Evolutionary conservation across 2,888 invertebrate species (phyloP), one percentile per base, ranked within the genome.

Genomic region (Drosophila falleni): DNA sequence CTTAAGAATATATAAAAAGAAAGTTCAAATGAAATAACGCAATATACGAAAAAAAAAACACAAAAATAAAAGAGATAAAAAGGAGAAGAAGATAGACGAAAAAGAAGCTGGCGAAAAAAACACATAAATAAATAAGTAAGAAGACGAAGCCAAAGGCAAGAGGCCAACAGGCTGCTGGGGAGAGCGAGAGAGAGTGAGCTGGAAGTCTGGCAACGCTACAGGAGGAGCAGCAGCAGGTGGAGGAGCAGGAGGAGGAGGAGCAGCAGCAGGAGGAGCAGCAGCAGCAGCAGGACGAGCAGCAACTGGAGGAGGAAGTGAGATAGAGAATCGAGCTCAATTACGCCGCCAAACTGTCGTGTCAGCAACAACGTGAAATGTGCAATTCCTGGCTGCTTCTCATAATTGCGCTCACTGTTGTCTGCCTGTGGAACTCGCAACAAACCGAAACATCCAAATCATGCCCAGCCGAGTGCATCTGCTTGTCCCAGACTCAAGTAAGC

Each of bases 401-500:
- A 90, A 91, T 92, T 91, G 90, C 90, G 90, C 91, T 92, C 90
- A 91, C 92, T 90, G 91, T 92, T 91, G 92, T 91, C 91, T 92
- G 92, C 91, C 91, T 91, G 89, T 92, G 92, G 92, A 92, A 92
- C 89, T 91, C 90, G 84, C 91, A 91, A 89, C 90, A 90, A 89
- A 90, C 91, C 88, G 91, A 92, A 90, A 90, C 92, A 93, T 89
- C 93, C 87, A 95, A 95, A 80, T 94, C 95, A 83, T 97, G 97
- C 92, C 96, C 96, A 73, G 94, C 94, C 86, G 96, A 97, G 93
- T 97, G 97, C 94, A 96, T 97, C 93, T 97, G 97, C 92, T 94
- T 97, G 73, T 97, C 97, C 68, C 96, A 96, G 91, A 96, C 96
- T 81, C 97, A 97, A 96, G 97, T 97, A 94, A 93, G 90, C 90